Conservation (phyloP, 2,888 invertebrate genomes). For the Tubulanus polymorphus region DNA sequence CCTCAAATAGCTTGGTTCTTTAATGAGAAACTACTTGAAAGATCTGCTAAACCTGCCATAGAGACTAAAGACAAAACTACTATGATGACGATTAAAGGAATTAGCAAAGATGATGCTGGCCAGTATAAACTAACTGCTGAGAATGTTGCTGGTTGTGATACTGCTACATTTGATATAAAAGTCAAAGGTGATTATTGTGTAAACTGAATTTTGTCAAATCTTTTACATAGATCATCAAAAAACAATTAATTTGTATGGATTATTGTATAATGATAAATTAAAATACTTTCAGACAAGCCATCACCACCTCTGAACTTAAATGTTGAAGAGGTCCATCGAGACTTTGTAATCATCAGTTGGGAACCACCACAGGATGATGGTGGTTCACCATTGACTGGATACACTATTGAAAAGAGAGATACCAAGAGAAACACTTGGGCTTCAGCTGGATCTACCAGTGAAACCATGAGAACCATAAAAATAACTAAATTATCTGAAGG, state of each 20-base stretch:
- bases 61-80: constrained; percentile 25
- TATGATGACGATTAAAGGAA: background rate
- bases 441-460: constrained; percentile 27
- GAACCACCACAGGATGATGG: constrained; percentile 40
- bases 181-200: constrained; percentile 19
- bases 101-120: constrained; percentile 19
- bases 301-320: constrained; percentile 23
- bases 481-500: constrained; percentile 58
- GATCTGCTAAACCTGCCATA: constrained; percentile 30
- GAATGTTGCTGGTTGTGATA: constrained; percentile 24
- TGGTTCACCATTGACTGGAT: constrained; percentile 35
- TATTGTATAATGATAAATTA: no score
- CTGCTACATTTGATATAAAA: constrained; percentile 17
- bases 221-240: background rate
- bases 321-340: constrained; percentile 28
- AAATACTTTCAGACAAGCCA: constrained; percentile 5
- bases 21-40: constrained; percentile 57
- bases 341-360: constrained; percentile 29
- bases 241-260: no score
- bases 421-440: constrained; percentile 32
- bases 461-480: constrained; percentile 21
- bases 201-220: background rate
- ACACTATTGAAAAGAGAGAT: constrained; percentile 32
- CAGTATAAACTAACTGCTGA: constrained; percentile 23
- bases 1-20: constrained; percentile 69